These are phyloP conservation scores for Uropetala carovei DNA, from an alignment of 2,888 invertebrate genomes.

Conservation along the genomic window DNA sequence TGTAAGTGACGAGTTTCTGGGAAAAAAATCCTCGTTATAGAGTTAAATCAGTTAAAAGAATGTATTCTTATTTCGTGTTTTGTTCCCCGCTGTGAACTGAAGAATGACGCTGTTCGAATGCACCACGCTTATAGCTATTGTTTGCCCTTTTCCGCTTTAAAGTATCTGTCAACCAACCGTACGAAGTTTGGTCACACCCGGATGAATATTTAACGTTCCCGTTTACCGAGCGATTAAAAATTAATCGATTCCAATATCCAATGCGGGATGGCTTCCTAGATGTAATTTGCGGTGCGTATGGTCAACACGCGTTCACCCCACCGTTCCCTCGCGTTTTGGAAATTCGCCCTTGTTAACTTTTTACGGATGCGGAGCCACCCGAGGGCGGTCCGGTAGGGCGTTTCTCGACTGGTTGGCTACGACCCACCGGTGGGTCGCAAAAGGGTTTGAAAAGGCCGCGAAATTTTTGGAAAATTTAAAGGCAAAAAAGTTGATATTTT, in stretches of 20 bases:
- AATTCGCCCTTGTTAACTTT: too few species aligned
- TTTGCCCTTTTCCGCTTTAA: constrained; percentile 12
- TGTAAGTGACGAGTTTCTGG: too few species aligned
- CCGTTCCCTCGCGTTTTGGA: neutral
- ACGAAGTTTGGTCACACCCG: neutral
- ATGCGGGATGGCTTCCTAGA: constrained; percentile 5
- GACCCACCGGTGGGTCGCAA: neutral
- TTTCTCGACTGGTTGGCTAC: too few species aligned
- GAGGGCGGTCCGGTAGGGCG: too few species aligned
- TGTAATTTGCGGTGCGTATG: constrained; percentile 5
- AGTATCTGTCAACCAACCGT: neutral
- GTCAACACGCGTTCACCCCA: neutral
- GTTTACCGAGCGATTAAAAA: neutral
- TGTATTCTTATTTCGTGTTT: neutral
- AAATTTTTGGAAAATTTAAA: neutral
- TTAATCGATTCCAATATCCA: neutral
- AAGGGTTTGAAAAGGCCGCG: neutral
- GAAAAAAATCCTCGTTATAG: too few species aligned
- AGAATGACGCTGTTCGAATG: neutral
- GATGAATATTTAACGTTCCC: neutral
- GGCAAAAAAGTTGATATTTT: too few species aligned
- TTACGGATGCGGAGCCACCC: too few species aligned
- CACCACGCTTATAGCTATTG: neutral
- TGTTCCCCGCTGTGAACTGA: neutral
- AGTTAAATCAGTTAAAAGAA: neutral